A percentile compares a stretch with the other conserved stretches of the same genome.
Evolutionary conservation across 2,113 vertebrate species (phyloP).

Genomic region (Tautogolabrus adspersus): DNA sequence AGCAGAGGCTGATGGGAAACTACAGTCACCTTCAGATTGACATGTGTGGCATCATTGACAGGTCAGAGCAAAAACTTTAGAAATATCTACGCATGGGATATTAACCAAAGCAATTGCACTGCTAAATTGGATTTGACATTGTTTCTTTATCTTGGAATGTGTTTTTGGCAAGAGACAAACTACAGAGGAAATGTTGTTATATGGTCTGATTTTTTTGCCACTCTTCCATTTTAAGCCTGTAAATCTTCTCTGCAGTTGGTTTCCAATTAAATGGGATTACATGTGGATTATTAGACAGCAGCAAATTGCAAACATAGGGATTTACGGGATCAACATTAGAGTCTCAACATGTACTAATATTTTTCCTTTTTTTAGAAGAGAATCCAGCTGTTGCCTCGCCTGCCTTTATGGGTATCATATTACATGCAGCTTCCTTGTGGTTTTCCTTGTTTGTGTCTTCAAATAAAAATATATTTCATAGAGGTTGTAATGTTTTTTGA

Average conservation of each 20-base stretch:
- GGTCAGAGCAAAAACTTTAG: constrained; percentile 78
- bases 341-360: constrained; percentile 10
- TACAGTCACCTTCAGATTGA: constrained; percentile 93
- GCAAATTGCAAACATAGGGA: constrained; percentile 1
- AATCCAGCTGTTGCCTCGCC: constrained; percentile 22
- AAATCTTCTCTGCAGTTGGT: constrained; percentile 16
- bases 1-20: constrained; percentile 88
- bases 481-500: no score
- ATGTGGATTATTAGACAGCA: constrained; percentile 35
- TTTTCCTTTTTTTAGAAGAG: constrained; percentile 22
- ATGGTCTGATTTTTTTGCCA: background rate
- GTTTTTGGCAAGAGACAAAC: no score
- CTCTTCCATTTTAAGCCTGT: background rate
- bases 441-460: constrained; percentile 38
- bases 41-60: constrained; percentile 92
- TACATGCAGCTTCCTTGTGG: background rate
- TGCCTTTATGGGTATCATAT: background rate
- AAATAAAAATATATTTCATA: constrained; percentile 45
- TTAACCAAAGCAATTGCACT: background rate
- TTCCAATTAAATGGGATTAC: constrained; percentile 27
- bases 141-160: no score
- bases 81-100: background rate
- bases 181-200: no score
- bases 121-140: no score
- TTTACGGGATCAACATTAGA: background rate